Evolutionary conservation across 1,140 invertebrate species (phyloP), one percentile per base, ranked within the genome.

Genomic region (Lasaia peninsularis): DNA sequence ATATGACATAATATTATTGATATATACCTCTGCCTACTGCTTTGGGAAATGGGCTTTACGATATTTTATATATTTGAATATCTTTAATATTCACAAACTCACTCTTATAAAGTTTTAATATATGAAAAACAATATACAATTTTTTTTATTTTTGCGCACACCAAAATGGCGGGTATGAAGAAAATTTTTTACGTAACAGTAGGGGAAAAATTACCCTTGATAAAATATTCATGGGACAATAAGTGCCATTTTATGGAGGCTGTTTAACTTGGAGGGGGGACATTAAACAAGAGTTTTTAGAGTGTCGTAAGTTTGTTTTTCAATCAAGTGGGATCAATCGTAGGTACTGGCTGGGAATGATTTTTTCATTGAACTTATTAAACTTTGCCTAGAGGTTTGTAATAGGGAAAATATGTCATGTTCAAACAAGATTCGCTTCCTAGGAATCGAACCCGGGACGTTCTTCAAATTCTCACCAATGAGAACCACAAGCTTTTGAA

Each of bases 191-290:
- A 16, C 37, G 18, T 44, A 44, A 44, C 14, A 18, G 37, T 28
- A 7, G 16, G 37, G 35, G 16, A 40, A 67, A 65, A 70, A 64
- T 63, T 64, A 71, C 65, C 56, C 58, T 35, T 33, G 54, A 37
- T 74, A 69, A 70, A 76, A 75, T 76, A 75, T 79, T 76, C 72
- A 78, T 73, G 65, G 65, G 65, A 68, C 66, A 71, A 67, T 79
- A 79, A 76, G 71, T 71, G 70, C 60, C 58, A 60, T 73, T 71
- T 71, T 73, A 71, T 79, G 63, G 63, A 58, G 58, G 63, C 62
- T 53, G 64, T 62, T 70, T 75, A 74, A 75, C 75, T 66, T 65
- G 67, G 18, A 44, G 16, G 8, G 37, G 7, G 68, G 61, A 69
- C 75, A 74, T 78, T 75, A 78, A 78, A 71, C 71, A 64, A 18